Evolutionary conservation across 2,797 vertebrate species (phyloP), one percentile per base, ranked within the genome.

Genomic region (Onychomys arenicola): DNA sequence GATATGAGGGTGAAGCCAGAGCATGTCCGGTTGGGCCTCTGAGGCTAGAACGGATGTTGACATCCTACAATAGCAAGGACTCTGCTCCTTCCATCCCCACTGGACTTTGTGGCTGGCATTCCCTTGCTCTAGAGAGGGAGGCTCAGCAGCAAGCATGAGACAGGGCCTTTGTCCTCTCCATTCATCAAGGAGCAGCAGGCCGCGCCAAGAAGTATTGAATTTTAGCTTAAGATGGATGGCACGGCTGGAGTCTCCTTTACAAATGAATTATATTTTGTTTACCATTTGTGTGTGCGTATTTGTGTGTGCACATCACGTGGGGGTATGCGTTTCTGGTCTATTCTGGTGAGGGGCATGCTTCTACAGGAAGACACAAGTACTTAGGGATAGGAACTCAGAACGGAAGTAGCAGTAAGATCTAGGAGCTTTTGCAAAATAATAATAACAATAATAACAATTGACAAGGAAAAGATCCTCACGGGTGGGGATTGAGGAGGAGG

Each of bases 261-360:
- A 98, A 98, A 97, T 94, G 49, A 98, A 89, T 97, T 97, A 73
- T 92, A 96, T 97, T 98, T 95, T 98, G 94, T 98, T 98, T 97
- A 97, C 94, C 90, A 43, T 59, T 96, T 91, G 89, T 95, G 76
- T 34, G 55, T 96, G 59, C 43, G 19, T 57, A 27, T 80, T 59
- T 83, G 57, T 69, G 6, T 17, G n/a, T 7, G 37, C 2, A 6
- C 1, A 52, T 46, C 17, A 40, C 52, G 67, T 52, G 5, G 49
- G 32, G 1, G 57, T 43, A 37, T 80, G 90, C n/a, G 32, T 63
- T 63, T 92, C 77, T 75, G 73, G 16, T 55, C 76, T 94, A 4
- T 80, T 84, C 81, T 65, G 25, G 12, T 19, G 46, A 93, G 19
- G 46, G 57, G 43, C 89, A 11, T 32, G 29, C 12, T 93, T 55